Evolutionary conservation across 2,797 vertebrate species (phyloP), one percentile per base, ranked within the genome.

Genomic region (Tokudaia muenninki): DNA sequence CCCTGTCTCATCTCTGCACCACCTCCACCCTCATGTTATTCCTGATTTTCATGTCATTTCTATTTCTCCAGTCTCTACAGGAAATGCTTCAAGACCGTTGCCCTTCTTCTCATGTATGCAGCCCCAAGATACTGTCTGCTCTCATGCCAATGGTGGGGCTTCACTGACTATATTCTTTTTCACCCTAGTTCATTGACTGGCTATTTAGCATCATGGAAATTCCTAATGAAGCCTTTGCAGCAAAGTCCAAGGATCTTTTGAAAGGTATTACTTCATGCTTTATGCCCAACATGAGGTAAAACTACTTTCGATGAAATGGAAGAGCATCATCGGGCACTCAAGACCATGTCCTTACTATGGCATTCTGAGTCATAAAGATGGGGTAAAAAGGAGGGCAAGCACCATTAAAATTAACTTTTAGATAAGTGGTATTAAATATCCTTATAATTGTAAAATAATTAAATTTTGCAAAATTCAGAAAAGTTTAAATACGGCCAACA

Each of bases 121-220:
- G 70, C 16, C 65, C 41, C 78, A 44, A n/a, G 61, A 34, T 5
- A 74, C n/a, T 13, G 8, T 22, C n/a, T 72, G 61, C n/a, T 19
- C 26, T 59, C 52, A 72, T 78, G 34, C 13, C 59, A 0, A 24
- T 29, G 41, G 14, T 81, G 29, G 37, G 44, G 93, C 37, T 84
- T 96, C 61, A 90, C 77, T 95, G 55, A 96, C 41, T 72, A 31
- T 93, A 3, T 55, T 97, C 79, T 96, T 96, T 98, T 97, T 94
- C 80, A 97, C 90, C 16, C 97, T 97, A 99, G 99, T 99, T 99
- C 98, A 99, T 99, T 97, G 99, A 99, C 96, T 99, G 99, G 99
- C 98, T 99, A 6, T 98, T 99, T 96, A 99, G 83, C 98, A 98
- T 99, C 90, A 97, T 98, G 92, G 99, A 99, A 97, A 98, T 98